A percentile compares a stretch with the other conserved stretches of the same genome.
Evolutionary conservation across 1,140 invertebrate species (phyloP).

Genomic region (Leptopilina clavipes): DNA sequence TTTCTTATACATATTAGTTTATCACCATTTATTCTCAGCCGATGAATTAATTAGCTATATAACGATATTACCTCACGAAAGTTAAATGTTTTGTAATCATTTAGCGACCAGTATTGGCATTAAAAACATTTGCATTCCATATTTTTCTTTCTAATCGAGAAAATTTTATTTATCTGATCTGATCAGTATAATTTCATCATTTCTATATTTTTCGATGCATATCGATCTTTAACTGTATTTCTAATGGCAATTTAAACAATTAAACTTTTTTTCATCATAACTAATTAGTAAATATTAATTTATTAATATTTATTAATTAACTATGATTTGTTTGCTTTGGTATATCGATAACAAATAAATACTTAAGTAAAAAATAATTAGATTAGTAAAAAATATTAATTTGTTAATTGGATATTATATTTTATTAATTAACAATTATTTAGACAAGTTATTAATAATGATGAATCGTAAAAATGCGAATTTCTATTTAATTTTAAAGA

Average conservation of each 20-base stretch:
- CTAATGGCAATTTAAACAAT: too few species aligned
- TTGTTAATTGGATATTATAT: too few species aligned
- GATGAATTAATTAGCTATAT: slow-evolving; percentile 1
- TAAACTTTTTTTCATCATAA: too few species aligned
- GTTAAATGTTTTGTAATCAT: background rate
- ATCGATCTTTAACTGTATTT: background rate
- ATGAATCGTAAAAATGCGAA: background rate
- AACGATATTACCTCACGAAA: slow-evolving; percentile 15
- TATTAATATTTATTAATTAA: too few species aligned
- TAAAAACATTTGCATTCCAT: slow-evolving; percentile 12
- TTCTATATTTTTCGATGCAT: background rate
- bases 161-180: slow-evolving; percentile 2
- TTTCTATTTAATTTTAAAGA: background rate
- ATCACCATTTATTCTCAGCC: slow-evolving; percentile 3
- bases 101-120: background rate
- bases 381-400: too few species aligned
- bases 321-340: too few species aligned
- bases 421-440: too few species aligned
- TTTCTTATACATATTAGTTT: background rate
- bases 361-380: too few species aligned
- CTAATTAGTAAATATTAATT: too few species aligned
- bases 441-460: background rate
- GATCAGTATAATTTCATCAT: background rate
- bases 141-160: background rate
- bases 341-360: too few species aligned